Conservation (phyloP, 2,888 invertebrate species). For the Sinhomidia bicolor region DNA sequence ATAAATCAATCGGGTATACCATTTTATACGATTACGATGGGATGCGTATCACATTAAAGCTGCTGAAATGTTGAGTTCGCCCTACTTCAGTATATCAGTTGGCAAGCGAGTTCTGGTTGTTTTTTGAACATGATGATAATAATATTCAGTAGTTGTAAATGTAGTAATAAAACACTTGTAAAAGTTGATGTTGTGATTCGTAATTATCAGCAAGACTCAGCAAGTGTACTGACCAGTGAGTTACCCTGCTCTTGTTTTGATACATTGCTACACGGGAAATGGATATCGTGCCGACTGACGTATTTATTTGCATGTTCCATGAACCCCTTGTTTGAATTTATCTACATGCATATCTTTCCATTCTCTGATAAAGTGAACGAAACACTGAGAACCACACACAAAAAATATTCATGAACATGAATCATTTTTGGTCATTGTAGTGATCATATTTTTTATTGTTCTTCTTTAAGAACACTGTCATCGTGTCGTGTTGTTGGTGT, state of each 20-base stretch:
- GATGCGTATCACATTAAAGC: no score
- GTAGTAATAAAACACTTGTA: background rate
- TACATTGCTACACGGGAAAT: background rate
- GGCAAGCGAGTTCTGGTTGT: no score
- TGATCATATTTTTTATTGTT: no score
- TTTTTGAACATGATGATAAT: no score
- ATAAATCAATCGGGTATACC: no score
- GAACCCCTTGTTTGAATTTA: background rate
- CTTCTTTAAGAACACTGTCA: no score
- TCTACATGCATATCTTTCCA: background rate
- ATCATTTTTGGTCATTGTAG: background rate
- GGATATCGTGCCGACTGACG: background rate
- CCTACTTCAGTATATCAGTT: no score
- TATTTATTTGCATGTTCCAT: background rate
- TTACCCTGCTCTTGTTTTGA: background rate
- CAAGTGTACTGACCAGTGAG: background rate
- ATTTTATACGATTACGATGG: no score
- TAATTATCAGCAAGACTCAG: background rate
- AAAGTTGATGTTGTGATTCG: background rate
- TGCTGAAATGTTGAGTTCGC: no score
- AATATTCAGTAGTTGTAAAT: background rate
- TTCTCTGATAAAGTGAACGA: background rate
- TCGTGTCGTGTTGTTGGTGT: background rate
- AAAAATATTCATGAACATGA: no score
- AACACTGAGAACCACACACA: no score